Evolutionary conservation across 2,888 invertebrate species (phyloP), one percentile per base, ranked within the genome.

Genomic region (Hecatera dysodea): DNA sequence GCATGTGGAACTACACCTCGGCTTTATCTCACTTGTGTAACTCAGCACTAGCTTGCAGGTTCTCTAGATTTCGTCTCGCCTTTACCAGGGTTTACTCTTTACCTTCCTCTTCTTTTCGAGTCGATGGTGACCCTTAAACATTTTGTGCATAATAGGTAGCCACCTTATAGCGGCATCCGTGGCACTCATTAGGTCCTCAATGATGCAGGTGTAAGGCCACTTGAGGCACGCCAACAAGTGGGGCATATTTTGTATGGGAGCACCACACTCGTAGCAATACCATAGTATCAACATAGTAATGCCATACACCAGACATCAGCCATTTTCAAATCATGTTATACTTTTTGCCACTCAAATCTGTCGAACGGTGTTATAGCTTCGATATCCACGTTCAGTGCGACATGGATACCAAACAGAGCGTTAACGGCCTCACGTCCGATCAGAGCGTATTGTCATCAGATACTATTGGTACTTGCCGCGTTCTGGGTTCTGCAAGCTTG

Each of bases 381-480:
- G 60, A 84, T 84, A 79, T 75, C 76, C 82, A 85, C 77, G 81
- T 81, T 75, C 48, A 70, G 63, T 53, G 29, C 72, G 82, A 67
- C 86, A 84, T 65, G 81, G 85, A 86, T 93, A 88, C 87, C 80
- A 92, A 93, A 85, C 91, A 90, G 93, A 93, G 90, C 93, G 92
- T 91, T 87, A 90, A 91, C 76, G 72, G 81, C 78, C 82, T 77
- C 87, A 87, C 88, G 87, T 86, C 81, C 86, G 84, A 87, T 81
- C 82, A 63, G 39, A 72, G 68, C 69, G 84, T 82, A 81, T 82
- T 86, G 88, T 86, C 83, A 80, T 75, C 72, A 76, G 82, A 83
- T 85, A 86, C 77, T 75, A 78, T 73, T 72, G 56, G 70, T 83
- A 74, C 73, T 63, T 33, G 57, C 53, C 19, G 19, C 29, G 15